A percentile compares a stretch with the other conserved stretches of the same genome.
Evolutionary conservation across 2,888 invertebrate genomes (phyloP).

Genomic region (Eumacrocentrus americanus): DNA sequence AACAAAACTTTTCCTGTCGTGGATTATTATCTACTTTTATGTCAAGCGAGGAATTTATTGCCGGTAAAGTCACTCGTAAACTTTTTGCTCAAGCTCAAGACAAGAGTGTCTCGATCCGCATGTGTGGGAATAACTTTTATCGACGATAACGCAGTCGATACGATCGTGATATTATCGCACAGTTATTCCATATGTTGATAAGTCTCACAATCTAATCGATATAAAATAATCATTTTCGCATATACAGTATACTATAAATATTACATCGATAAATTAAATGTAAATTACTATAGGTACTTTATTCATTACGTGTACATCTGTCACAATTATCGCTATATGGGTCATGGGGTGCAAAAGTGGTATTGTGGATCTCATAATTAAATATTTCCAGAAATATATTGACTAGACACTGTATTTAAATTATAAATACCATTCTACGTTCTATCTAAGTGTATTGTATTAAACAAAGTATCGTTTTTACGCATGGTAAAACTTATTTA

Average conservation of each 20-base stretch:
- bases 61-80: not conserved
- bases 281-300: too few relatives aligned
- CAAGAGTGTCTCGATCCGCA: not conserved
- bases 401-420: not conserved
- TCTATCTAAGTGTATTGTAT: too few relatives aligned
- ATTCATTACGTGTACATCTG: not conserved
- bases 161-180: not conserved
- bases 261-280: too few relatives aligned
- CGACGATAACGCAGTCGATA: constrained; percentile 3
- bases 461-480: not conserved
- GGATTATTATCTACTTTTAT: too few relatives aligned
- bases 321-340: not conserved
- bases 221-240: too few relatives aligned
- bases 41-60: too few relatives aligned
- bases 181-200: not conserved
- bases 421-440: not conserved
- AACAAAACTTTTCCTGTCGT: too few relatives aligned
- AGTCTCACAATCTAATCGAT: too few relatives aligned
- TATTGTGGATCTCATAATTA: not conserved
- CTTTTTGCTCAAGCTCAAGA: not conserved
- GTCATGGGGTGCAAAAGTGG: not conserved
- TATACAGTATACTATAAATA: too few relatives aligned
- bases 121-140: constrained; percentile 3
- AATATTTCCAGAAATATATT: not conserved
- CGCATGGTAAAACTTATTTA: too few relatives aligned